Evolutionary conservation across 2,888 invertebrate genomes (phyloP).

Genomic region (Agonopterix subpropinquella): DNA sequence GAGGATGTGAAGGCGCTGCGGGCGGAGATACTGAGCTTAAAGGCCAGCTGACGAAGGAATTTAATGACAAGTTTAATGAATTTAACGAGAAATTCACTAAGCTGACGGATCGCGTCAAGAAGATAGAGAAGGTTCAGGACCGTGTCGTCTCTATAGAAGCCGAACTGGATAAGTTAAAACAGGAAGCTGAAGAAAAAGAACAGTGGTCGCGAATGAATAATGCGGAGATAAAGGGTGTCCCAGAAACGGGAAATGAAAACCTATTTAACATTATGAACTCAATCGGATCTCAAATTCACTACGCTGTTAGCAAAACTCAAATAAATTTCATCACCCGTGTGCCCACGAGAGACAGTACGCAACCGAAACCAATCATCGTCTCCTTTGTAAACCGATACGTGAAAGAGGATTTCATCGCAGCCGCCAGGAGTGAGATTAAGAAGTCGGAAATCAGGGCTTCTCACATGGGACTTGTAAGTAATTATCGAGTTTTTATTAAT

Average conservation of each 20-base stretch:
- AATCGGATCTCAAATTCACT: neutral
- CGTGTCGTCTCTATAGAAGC: too few relatives aligned
- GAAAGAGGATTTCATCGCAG: neutral
- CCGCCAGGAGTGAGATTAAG: neutral
- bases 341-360: neutral
- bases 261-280: neutral
- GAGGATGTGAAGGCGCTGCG: too few relatives aligned
- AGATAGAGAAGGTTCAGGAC: too few relatives aligned
- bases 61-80: too few relatives aligned
- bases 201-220: neutral
- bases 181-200: neutral
- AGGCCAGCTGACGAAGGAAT: too few relatives aligned
- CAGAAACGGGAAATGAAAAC: neutral
- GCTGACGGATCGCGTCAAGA: too few relatives aligned
- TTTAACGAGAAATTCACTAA: too few relatives aligned
- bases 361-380: neutral
- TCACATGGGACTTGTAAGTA: neutral
- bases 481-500: neutral
- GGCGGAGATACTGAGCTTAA: too few relatives aligned
- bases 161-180: neutral
- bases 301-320: neutral
- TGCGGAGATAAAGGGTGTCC: too few relatives aligned
- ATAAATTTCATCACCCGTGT: neutral
- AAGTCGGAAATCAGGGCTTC: neutral
- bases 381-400: too few relatives aligned